Base-by-base conservation (phyloP, 2,888 invertebrate species). In the Synanthedon tipuliformis region DNA sequence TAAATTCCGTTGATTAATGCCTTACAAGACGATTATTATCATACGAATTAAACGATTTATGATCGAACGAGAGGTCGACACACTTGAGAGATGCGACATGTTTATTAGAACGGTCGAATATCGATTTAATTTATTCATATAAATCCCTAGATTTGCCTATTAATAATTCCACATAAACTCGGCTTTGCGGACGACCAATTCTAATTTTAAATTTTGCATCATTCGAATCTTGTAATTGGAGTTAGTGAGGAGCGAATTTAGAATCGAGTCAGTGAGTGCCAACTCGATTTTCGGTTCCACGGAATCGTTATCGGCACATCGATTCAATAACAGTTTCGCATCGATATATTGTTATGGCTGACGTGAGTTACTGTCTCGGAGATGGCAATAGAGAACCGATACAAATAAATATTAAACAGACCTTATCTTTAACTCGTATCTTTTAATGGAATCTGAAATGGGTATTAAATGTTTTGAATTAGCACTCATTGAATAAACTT, bases 331-430 rank as follows among this genome's bases (percentile, higher is more conserved):
- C 75, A 75, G 77, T 80, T 78, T 65, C 67, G 73, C 71, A 79
- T 75, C 80, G 78, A 75, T 81, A 82, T 81, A 81, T 79, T 76
- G 81, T 81, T 81, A 81, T 79, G 73, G 78, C 73, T 71, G 77
- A 75, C 73, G 76, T 82, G 82, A 84, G 75, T 83, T 84, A 83
- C 78, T 69, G 81, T 75, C 78, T 74, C 71, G 67, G 68, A 75
- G 81, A 82, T 75, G 77, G 73, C 74, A 73, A 68, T 77, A 73
- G 77, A 75, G 77, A 75, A 79, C 81, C 80, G 79, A 78, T 73
- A 40, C 73, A 73, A 74, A 81, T 81, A 82, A 81, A 83, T 80
- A 80, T 73, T 71, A 68, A 57, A 69, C 63, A 68, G 69, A 64
- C 71, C 68, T 78, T 81, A 82, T 82, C 79, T 74, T 65, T 71